phyloP scores from a whole-genome alignment of 2,888 invertebrate species.

The Leucophenga maculata region DNA sequence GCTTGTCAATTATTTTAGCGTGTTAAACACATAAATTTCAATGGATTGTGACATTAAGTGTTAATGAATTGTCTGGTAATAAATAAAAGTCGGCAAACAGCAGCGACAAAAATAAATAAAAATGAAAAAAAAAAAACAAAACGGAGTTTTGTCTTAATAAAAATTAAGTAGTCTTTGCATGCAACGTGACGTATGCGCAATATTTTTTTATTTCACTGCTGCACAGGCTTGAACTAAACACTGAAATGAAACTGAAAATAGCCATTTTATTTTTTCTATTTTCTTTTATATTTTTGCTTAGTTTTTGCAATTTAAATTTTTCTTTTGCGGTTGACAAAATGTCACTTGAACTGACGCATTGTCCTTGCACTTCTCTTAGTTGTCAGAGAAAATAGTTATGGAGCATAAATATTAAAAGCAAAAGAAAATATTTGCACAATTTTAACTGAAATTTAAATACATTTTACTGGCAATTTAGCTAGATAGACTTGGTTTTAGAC shows the following conservation, averaged over 20 bases:
- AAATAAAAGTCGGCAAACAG: no score
- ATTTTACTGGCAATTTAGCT: no score
- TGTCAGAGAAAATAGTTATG: not conserved
- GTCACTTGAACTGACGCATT: constrained; percentile 18
- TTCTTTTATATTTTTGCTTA: no score
- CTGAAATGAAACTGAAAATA: no score
- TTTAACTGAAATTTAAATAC: no score
- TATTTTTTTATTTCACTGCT: not conserved
- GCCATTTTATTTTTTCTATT: no score
- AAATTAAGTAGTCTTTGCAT: constrained; percentile 3
- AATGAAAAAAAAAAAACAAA: not conserved
- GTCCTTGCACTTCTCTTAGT: constrained; percentile 20
- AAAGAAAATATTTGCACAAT: no score
- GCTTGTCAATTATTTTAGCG: no score
- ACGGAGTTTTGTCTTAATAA: constrained; percentile 1
- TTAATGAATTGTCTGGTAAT: constrained; percentile 2
- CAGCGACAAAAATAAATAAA: no score
- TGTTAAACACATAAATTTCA: constrained; percentile 9
- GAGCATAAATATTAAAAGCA: no score
- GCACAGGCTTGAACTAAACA: no score
- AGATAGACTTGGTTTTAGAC: no score
- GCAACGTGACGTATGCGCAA: not conserved
- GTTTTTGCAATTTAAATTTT: not conserved
- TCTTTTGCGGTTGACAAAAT: constrained; percentile 11
- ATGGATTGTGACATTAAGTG: not conserved